These are phyloP conservation scores for Atrina japonica DNA, from an alignment of 2,888 invertebrate species.

Conservation along the genomic window DNA sequence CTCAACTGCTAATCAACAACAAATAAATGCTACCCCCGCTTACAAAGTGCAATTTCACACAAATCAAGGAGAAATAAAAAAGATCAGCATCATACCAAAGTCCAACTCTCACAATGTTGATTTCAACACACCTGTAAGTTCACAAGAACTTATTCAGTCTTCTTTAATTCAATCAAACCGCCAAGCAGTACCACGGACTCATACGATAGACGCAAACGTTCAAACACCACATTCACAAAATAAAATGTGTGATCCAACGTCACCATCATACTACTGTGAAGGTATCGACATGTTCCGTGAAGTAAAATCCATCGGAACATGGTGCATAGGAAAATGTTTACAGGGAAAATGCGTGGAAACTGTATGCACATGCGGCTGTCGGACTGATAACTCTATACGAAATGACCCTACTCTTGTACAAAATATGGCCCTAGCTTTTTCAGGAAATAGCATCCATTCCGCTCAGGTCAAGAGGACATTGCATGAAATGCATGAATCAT, in stretches of 20 bases:
- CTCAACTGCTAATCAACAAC: too few species aligned
- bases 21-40: too few species aligned
- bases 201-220: too few species aligned
- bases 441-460: conserved; percentile 14
- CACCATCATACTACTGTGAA: conserved; percentile 39
- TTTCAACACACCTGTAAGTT: too few species aligned
- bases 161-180: too few species aligned
- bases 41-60: conserved; percentile 13
- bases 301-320: conserved; percentile 44
- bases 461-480: conserved; percentile 10
- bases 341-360: conserved; percentile 44
- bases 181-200: too few species aligned
- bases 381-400: not conserved
- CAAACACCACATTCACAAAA: too few species aligned
- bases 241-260: conserved; percentile 36
- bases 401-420: conserved; percentile 2
- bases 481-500: conserved; percentile 14
- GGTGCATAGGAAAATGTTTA: conserved; percentile 53
- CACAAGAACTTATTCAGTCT: too few species aligned
- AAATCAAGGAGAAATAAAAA: conserved; percentile 3
- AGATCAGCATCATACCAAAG: conserved; percentile 17
- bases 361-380: conserved; percentile 50
- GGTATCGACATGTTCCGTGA: conserved; percentile 44
- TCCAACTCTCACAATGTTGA: too few species aligned
- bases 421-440: conserved; percentile 21